A percentile compares a stretch with the other conserved stretches of the same genome.
Evolutionary conservation across 30 jellyfish, hydroid and myxozoan species (phyloP).

Genomic region (Aurelia coerulea): DNA sequence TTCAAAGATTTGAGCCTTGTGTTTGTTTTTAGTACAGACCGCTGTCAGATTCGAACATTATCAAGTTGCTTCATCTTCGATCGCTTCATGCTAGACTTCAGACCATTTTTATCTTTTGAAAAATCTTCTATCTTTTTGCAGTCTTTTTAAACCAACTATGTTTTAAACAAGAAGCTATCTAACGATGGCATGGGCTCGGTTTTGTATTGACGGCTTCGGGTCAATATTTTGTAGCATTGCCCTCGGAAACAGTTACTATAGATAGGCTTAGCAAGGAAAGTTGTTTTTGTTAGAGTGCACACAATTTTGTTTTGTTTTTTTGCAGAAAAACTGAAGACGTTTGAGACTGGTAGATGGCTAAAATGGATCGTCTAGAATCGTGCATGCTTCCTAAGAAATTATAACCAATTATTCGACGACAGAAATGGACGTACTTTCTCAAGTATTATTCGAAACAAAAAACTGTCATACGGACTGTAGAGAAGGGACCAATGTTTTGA

Average conservation of each 20-base stretch:
- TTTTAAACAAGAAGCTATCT: too few relatives aligned
- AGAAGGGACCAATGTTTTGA: conserved; percentile 32
- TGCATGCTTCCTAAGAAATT: conserved; percentile 31
- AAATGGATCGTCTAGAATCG: not conserved
- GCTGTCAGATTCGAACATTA: too few relatives aligned
- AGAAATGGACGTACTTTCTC: conserved; percentile 35
- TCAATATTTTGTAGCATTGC: not conserved
- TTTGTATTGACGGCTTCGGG: not conserved
- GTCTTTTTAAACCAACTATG: too few relatives aligned
- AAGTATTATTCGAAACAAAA: conserved; percentile 18
- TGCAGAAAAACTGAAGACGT: conserved; percentile 55
- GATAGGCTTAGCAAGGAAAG: not conserved
- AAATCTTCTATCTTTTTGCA: too few relatives aligned
- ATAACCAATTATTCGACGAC: not conserved
- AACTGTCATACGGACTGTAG: conserved; percentile 17
- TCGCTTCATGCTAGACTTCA: too few relatives aligned
- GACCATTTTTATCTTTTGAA: too few relatives aligned
- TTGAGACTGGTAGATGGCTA: conserved; percentile 1
- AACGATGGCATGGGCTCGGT: too few relatives aligned
- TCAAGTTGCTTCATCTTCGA: too few relatives aligned
- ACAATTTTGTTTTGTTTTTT: not conserved
- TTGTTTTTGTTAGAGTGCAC: too few relatives aligned
- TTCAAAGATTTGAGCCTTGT: too few relatives aligned
- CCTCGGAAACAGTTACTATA: not conserved
- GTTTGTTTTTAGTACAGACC: too few relatives aligned